These are phyloP conservation scores for Onychostoma macrolepis DNA, from an alignment of 2,113 vertebrate genomes.

Conservation along the genomic window DNA sequence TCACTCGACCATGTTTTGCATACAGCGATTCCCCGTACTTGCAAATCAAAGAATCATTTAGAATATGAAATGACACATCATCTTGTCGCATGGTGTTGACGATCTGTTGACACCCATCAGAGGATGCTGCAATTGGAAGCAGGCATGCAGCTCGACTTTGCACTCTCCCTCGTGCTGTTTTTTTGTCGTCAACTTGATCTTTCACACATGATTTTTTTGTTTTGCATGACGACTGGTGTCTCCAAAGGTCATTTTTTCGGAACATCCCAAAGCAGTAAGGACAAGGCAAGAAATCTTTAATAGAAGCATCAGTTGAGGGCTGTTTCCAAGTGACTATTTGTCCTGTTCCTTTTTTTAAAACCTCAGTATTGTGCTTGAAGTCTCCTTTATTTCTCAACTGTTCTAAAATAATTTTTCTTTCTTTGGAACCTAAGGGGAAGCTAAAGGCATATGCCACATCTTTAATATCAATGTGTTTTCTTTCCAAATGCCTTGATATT, in stretches of 20 bases:
- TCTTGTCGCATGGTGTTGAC: slow-evolving; percentile 26
- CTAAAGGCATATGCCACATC: slow-evolving; percentile 39
- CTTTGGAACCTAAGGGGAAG: slow-evolving; percentile 1
- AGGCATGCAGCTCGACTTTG: slow-evolving; percentile 15
- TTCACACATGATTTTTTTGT: background rate
- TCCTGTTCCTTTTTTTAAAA: slow-evolving; percentile 34
- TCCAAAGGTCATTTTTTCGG: slow-evolving; percentile 18
- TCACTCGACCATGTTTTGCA: no score
- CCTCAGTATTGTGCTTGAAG: slow-evolving; percentile 27
- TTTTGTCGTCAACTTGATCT: background rate
- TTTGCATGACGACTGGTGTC: slow-evolving; percentile 24
- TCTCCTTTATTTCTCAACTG: slow-evolving; percentile 24
- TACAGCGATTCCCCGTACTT: background rate
- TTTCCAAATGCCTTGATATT: slow-evolving; percentile 30
- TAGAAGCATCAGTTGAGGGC: background rate
- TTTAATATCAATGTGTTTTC: slow-evolving; percentile 1
- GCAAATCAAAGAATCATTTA: slow-evolving; percentile 11
- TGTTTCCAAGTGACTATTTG: slow-evolving; percentile 44
- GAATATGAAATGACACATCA: background rate
- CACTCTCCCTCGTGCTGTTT: slow-evolving; percentile 5
- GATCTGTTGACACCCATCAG: background rate
- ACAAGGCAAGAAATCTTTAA: slow-evolving; percentile 43
- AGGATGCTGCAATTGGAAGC: slow-evolving; percentile 26
- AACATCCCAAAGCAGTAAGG: slow-evolving; percentile 14
- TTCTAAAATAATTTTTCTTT: background rate